Percentiles rank a stretch among this genome's conserved stretches.
Conservation (phyloP, 2,113 vertebrate genomes). For the Oncorhynchus masou region DNA sequence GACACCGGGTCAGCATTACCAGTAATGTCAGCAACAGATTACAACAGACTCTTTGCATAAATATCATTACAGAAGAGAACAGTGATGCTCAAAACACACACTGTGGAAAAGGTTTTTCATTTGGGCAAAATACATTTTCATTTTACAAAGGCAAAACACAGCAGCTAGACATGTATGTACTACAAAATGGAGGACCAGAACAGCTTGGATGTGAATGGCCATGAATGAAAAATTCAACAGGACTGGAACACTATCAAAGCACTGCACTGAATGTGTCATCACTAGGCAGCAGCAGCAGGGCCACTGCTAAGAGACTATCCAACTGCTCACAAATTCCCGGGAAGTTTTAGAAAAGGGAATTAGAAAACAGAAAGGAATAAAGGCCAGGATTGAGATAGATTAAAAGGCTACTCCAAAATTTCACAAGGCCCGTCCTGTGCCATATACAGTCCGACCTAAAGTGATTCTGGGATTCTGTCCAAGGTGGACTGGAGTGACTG, state of each 20-base stretch:
- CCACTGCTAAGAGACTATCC: too few species aligned
- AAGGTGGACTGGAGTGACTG: constrained; percentile 11
- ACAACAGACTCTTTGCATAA: constrained; percentile 8
- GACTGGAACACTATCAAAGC: too few species aligned
- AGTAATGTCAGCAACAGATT: constrained; percentile 14
- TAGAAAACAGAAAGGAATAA: constrained; percentile 18
- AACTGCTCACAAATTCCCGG: too few species aligned
- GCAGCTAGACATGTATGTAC: constrained; percentile 4
- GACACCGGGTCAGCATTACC: constrained; percentile 18
- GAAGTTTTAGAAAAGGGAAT: constrained; percentile 21
- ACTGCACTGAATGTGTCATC: too few species aligned
- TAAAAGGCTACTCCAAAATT: constrained; percentile 17
- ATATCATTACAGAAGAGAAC: not conserved
- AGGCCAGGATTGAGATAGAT: constrained; percentile 6
- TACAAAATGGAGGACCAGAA: not conserved
- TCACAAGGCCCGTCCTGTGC: constrained; percentile 19
- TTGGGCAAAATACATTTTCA: not conserved
- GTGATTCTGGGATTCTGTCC: constrained; percentile 9
- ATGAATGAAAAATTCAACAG: too few species aligned
- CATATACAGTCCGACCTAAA: constrained; percentile 21
- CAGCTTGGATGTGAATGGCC: not conserved
- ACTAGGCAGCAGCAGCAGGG: too few species aligned
- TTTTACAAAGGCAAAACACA: constrained; percentile 9
- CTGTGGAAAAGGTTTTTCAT: constrained; percentile 7
- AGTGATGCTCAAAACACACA: constrained; percentile 30